These are phyloP conservation scores for Yponomeuta malinellus DNA, from an alignment of 2,888 invertebrate genomes.

Conservation along the genomic window DNA sequence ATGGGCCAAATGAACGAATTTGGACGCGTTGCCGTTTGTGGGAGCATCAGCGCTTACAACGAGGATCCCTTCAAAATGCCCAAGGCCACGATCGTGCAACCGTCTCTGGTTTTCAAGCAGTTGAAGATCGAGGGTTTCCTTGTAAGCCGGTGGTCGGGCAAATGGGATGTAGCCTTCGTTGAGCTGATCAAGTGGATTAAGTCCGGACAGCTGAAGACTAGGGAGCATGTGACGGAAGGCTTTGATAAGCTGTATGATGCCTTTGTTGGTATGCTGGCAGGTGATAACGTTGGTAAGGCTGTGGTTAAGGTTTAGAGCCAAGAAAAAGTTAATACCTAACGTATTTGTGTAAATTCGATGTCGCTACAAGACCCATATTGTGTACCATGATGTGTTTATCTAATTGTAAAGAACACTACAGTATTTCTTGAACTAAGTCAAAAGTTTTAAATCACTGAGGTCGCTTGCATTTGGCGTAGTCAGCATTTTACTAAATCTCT, in stretches of 20 bases:
- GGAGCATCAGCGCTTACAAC: slow-evolving; percentile 17
- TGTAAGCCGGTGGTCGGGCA: slow-evolving; percentile 54
- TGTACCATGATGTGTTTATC: too few relatives aligned
- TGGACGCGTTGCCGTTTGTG: slow-evolving; percentile 38
- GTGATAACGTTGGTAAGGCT: slow-evolving; percentile 79
- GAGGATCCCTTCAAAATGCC: slow-evolving; percentile 15
- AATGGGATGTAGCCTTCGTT: slow-evolving; percentile 69
- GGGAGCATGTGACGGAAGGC: slow-evolving; percentile 79
- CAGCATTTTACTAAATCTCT: too few relatives aligned
- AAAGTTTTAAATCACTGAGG: too few relatives aligned
- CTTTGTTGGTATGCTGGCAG: slow-evolving; percentile 73
- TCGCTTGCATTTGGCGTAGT: too few relatives aligned
- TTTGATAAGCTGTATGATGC: slow-evolving; percentile 81
- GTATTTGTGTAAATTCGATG: background rate
- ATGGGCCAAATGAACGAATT: slow-evolving; percentile 69
- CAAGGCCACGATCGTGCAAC: slow-evolving; percentile 47
- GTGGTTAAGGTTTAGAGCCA: slow-evolving; percentile 60
- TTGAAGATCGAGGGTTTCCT: slow-evolving; percentile 75
- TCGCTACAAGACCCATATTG: background rate
- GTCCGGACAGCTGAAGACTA: slow-evolving; percentile 76
- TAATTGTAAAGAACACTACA: too few relatives aligned
- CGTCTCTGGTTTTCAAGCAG: slow-evolving; percentile 61
- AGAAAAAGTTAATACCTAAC: background rate
- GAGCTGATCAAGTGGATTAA: slow-evolving; percentile 73
- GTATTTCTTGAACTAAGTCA: too few relatives aligned